A percentile compares a stretch with the other conserved stretches of the same genome.
Evolutionary conservation across 2,113 vertebrate species (phyloP).

Genomic region (Geococcyx californianus): DNA sequence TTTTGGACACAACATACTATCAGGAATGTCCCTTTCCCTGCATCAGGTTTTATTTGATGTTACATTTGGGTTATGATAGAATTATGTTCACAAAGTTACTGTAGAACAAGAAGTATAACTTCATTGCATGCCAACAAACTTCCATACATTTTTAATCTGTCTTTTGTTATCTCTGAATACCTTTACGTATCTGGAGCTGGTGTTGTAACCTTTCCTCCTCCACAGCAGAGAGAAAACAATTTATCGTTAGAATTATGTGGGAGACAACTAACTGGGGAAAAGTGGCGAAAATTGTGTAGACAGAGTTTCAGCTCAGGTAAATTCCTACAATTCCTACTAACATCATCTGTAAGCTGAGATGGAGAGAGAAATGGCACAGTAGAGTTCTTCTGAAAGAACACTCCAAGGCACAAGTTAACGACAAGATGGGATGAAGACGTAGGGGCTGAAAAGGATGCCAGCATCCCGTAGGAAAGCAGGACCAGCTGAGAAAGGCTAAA

Average conservation of each 20-base stretch:
- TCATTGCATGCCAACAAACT: neutral
- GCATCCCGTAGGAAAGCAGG: accelerated
- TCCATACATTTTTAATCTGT: neutral
- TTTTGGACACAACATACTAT: neutral
- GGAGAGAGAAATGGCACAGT: neutral
- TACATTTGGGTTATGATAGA: neutral
- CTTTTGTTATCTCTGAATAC: neutral
- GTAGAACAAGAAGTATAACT: neutral
- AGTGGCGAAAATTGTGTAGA: neutral
- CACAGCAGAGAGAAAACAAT: neutral
- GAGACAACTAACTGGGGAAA: neutral
- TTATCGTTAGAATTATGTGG: neutral
- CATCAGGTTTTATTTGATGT: neutral
- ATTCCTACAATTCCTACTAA: neutral
- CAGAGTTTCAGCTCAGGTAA: neutral
- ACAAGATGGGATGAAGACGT: neutral
- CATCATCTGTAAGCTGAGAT: accelerated
- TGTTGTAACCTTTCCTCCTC: neutral
- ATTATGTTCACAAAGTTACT: neutral
- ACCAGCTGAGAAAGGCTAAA: neutral
- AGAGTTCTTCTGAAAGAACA: neutral
- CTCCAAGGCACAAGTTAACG: neutral
- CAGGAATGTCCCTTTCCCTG: neutral
- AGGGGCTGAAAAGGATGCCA: neutral
- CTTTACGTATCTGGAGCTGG: neutral